A percentile compares a stretch with the other conserved stretches of the same genome.
Evolutionary conservation across 2,113 vertebrate species (phyloP).

Genomic region (Corythoichthys haematopterus): DNA sequence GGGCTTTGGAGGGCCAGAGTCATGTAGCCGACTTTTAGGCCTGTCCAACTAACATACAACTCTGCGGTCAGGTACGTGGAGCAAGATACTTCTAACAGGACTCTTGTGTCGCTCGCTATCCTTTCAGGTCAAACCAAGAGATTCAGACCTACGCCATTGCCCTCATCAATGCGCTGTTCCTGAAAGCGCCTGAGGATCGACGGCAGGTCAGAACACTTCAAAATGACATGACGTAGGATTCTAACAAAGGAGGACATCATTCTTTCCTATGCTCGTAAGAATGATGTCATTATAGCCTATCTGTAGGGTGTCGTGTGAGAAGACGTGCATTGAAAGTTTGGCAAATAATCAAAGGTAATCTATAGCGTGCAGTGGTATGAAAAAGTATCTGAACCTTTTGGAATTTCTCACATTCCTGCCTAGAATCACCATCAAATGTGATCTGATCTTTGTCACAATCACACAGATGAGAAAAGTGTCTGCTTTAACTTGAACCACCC

Average conservation of each 20-base stretch:
- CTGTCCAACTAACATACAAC: not conserved
- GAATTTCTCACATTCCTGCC: too few relatives aligned
- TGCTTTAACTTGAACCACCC: too few relatives aligned
- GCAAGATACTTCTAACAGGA: constrained; percentile 71
- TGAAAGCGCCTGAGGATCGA: constrained; percentile 96
- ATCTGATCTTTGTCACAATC: too few relatives aligned
- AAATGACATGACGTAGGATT: constrained; percentile 6
- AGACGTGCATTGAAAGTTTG: too few relatives aligned
- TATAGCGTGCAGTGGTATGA: too few relatives aligned
- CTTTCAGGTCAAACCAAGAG: constrained; percentile 94
- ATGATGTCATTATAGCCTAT: not conserved
- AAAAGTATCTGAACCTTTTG: too few relatives aligned
- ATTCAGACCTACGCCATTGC: constrained; percentile 98
- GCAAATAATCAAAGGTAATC: too few relatives aligned
- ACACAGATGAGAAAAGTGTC: too few relatives aligned
- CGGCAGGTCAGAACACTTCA: constrained; percentile 81
- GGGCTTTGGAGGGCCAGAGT: not conserved
- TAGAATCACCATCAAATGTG: too few relatives aligned
- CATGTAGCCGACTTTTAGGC: not conserved
- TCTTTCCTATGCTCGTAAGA: constrained; percentile 6
- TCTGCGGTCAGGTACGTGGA: constrained; percentile 24
- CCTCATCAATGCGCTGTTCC: constrained; percentile 95
- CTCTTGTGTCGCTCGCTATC: constrained; percentile 45
- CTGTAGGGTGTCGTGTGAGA: too few relatives aligned
- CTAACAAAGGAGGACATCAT: constrained; percentile 15